Base-by-base conservation (phyloP, 2,888 invertebrate genomes). In the Spisula subtruncata region DNA sequence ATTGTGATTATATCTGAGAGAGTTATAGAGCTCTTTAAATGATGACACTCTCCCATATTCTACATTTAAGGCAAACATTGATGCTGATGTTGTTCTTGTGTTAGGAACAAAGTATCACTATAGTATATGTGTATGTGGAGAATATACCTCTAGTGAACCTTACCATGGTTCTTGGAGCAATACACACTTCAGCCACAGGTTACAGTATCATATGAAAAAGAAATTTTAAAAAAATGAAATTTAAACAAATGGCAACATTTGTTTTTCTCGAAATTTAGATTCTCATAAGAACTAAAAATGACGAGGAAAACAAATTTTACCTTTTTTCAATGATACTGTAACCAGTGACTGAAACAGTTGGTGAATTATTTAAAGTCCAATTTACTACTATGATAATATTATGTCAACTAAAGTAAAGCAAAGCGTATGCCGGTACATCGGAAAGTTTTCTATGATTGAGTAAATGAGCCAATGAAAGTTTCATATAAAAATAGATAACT, bases 21-120 rank as follows among this genome's bases (percentile, higher is more conserved):
- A 85, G 48, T 75, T 79, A 54, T 84, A 51, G 66, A 51, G 79
- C 83, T 83, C 75, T 79, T 85, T 75, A 79, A 85, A 79, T 51
- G 18, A 51, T 71, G 83, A 84, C 83, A 84, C 35, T 81, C 48
- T 51, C 75, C 75, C 75, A 75, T 75, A 75, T 75, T 35, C 12
- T 75, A 75, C 75, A 75, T 75, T 75, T 75, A 35, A 75, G 75
- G 60, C 25, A 66, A 66, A 25, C 60, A 66, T 6, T 25, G 60
- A n/a, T 25, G 25, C 25, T 25, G 60, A 25, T 66, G 60, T 60
- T n/a, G 18, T n/a, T 60, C 60, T 60, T 20, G n/a, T 8, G n/a
- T n/a, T 12, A 66, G 60, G 60, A 25, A 25, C 20, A 25, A 10
- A 66, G 60, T 60, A 60, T 25, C n/a, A 60, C 2, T 66, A 66